Percentiles rank a stretch among this genome's conserved stretches.
phyloP scores from a whole-genome alignment of 2,888 invertebrate species.

The Octonoba sinensis region DNA sequence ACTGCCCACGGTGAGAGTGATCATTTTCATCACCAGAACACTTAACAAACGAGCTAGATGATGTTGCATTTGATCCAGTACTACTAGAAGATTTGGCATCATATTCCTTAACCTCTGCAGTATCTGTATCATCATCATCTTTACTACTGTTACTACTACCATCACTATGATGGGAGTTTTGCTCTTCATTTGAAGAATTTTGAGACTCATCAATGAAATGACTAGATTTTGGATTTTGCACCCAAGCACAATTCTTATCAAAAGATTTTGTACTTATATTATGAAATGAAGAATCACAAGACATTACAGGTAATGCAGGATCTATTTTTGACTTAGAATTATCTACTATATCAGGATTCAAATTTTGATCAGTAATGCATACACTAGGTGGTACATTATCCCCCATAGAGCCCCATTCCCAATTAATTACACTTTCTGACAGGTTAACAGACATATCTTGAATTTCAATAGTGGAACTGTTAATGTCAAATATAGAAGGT shows the following conservation, averaged over 20 bases:
- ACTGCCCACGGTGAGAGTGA: constrained; percentile 65
- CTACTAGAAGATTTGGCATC: constrained; percentile 64
- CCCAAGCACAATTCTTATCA: constrained; percentile 20
- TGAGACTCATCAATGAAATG: constrained; percentile 31
- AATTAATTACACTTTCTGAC: constrained; percentile 35
- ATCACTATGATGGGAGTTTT: constrained; percentile 48
- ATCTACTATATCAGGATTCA: constrained; percentile 15
- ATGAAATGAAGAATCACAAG: constrained; percentile 20
- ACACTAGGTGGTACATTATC: constrained; percentile 31
- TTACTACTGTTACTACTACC: constrained; percentile 54
- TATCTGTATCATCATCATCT: constrained; percentile 58
- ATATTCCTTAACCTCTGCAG: constrained; percentile 60
- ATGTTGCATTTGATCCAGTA: constrained; percentile 42
- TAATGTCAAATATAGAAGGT: constrained; percentile 37
- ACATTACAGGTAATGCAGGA: not conserved
- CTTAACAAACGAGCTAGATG: constrained; percentile 65
- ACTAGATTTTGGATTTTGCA: constrained; percentile 12
- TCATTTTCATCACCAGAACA: constrained; percentile 65
- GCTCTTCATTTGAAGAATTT: constrained; percentile 45
- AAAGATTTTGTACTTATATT: constrained; percentile 19
- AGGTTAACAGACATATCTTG: constrained; percentile 34
- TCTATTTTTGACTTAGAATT: not conserved
- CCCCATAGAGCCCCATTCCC: constrained; percentile 54
- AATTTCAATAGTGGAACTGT: constrained; percentile 32
- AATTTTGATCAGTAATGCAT: constrained; percentile 18